Percentiles rank a stretch among this genome's conserved stretches.
These are phyloP conservation scores for Anableps anableps DNA, from an alignment of 2,797 vertebrate species.

Conservation along the genomic window DNA sequence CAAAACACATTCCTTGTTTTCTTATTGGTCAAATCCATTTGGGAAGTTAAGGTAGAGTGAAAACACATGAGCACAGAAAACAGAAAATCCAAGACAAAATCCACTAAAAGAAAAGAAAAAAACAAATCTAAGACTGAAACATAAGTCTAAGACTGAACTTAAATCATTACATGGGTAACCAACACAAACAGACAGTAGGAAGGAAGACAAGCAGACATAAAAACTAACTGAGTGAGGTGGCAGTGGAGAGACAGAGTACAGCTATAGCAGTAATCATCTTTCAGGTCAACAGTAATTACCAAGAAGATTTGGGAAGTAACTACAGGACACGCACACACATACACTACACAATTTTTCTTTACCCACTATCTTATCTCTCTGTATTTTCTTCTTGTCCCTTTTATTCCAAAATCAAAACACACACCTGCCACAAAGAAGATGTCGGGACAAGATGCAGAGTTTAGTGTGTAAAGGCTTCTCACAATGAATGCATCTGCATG, in stretches of 20 bases:
- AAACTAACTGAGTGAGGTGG: constrained; percentile 39
- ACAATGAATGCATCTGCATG: constrained; percentile 31
- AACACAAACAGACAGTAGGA: constrained; percentile 16
- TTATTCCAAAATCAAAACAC: constrained; percentile 55
- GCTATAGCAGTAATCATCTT: constrained; percentile 71
- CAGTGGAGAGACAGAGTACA: constrained; percentile 38
- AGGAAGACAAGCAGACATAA: constrained; percentile 26
- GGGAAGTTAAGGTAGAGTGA: neutral
- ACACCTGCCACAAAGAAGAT: constrained; percentile 45
- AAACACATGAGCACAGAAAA: neutral
- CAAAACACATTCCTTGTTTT: neutral
- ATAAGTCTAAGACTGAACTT: neutral
- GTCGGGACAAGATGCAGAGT: constrained; percentile 28
- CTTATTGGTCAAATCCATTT: neutral
- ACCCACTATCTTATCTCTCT: constrained; percentile 24
- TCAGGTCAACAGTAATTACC: constrained; percentile 77
- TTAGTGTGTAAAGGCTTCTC: constrained; percentile 44
- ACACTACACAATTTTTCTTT: constrained; percentile 24
- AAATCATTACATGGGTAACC: neutral
- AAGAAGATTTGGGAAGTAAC: constrained; percentile 56
- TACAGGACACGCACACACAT: constrained; percentile 34
- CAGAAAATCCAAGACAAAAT: neutral
- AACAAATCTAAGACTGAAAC: neutral
- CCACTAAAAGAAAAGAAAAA: neutral
- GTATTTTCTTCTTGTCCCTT: constrained; percentile 46